A percentile compares a stretch with the other conserved stretches of the same genome.
These are phyloP conservation scores for Clistopyga incitator DNA, from an alignment of 2,888 invertebrate species.

Conservation along the genomic window DNA sequence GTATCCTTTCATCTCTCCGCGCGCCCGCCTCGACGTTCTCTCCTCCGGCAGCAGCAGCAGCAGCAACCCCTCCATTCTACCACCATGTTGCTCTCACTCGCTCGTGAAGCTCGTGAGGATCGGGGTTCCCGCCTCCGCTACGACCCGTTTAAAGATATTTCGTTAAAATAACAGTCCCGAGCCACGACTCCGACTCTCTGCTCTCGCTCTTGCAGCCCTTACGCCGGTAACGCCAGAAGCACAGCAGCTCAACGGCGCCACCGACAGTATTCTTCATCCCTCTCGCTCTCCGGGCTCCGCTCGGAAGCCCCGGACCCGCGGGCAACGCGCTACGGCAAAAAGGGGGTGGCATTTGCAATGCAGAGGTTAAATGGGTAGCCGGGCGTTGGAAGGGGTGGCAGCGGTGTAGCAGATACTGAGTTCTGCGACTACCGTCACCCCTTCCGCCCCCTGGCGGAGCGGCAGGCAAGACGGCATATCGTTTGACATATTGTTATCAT, in stretches of 20 bases:
- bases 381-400: constrained; percentile 58
- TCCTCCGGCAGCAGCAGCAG: background rate
- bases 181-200: constrained; percentile 27
- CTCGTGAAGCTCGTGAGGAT: constrained; percentile 34
- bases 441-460: background rate
- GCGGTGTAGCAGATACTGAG: constrained; percentile 46
- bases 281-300: constrained; percentile 53
- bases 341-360: constrained; percentile 84
- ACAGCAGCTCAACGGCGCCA: constrained; percentile 68
- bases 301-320: constrained; percentile 67
- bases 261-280: constrained; percentile 10
- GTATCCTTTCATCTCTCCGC: constrained; percentile 83
- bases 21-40: constrained; percentile 58
- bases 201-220: constrained; percentile 30
- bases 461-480: constrained; percentile 2
- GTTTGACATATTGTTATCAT: background rate
- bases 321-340: constrained; percentile 72
- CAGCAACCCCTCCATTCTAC: constrained; percentile 2
- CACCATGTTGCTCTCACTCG: constrained; percentile 36
- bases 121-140: constrained; percentile 22
- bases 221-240: constrained; percentile 18
- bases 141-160: constrained; percentile 83
- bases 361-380: constrained; percentile 84
- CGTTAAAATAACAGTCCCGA: constrained; percentile 84
- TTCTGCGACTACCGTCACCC: constrained; percentile 26